Base-by-base conservation (phyloP, 53 echinoderm and acorn worm species). In the Antedon mediterranea region DNA sequence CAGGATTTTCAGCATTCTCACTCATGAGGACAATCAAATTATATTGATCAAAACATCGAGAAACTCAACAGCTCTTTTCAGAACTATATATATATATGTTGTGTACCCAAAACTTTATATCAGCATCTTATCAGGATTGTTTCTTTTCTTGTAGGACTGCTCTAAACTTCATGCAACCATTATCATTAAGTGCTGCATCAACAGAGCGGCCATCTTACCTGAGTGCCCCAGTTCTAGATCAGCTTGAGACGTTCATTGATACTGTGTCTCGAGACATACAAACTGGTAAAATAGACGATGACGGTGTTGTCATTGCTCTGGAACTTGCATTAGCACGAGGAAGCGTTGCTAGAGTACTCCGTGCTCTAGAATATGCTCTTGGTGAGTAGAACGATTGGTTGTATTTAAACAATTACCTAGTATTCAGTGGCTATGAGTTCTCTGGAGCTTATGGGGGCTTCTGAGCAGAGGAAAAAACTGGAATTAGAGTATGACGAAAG, bases 261-360 rank as follows among this genome's bases (percentile, higher is more conserved):
- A 86, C 86, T 11, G 86, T 93, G 23, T 88, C 92, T 30, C 90
- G 84, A 92, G 92, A 78, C 81, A 84, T 31, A 33, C 11, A 0
- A 23, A 27, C 31, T 71, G 93, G 92, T 28, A 32, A 78, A 29
- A 75, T 88, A 34, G 88, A 87, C 4, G 72, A 90, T 72, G 90
- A 98, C 73, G 98, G 92, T 11, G 73, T 93, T 28, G 77, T 86
- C 75, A 83, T 98, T 30, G 77, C 93, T 20, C 77, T 93, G 31
- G 90, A 92, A 78, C 87, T 98, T 7, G 88, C 92, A 0, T 76
- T 98, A 32, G 98, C 98, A 26, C 86, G 98, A 76, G 98, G 98
- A 26, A 92, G 85, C 30, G 76, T 93, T 18, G 86, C 83, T 29
- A 72, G 89, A 33, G 80, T 98, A 18, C 76, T 98, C 33, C 90